Evolutionary conservation across 2,797 vertebrate genomes (phyloP), one percentile per base, ranked within the genome.

Genomic region (Mionectes olivaceus): DNA sequence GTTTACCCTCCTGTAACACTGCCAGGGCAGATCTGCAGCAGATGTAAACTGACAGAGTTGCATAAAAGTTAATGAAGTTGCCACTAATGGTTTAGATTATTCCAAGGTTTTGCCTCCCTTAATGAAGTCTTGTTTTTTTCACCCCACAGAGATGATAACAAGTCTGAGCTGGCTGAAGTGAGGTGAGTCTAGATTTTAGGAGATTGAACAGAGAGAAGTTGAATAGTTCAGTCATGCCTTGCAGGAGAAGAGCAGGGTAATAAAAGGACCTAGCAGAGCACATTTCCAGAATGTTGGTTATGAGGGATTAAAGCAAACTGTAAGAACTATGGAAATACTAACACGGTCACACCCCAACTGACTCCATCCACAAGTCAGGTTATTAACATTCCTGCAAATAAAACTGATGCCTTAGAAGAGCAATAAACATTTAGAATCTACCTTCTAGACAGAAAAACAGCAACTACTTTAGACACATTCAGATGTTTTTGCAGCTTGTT

Each of bases 401-500:
- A 47, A 77, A 33, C 18, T 2, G 15, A 49, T 60, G 56, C 81
- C 82, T 65, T 52, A 61, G 10, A 82, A 84, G 13, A 76, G 19
- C 19, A 83, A n/a, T 43, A 60, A 73, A 59, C n/a, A 70, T 64
- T 79, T 30, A 84, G 24, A 83, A 81, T n/a, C 32, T 10, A 10
- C 24, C 52, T 88, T 32, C 28, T 77, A 93, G 60, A 59, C 59
- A 82, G 30, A 67, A 14, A 22, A 59, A 50, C 12, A 69, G 13
- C 22, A 74, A 53, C 22, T 64, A 22, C 39, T 77, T 60, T 22
- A 53, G 43, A 39, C 28, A 50, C 1, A 2, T 46, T 50, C 7
- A 83, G 61, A 41, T 10, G 1, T 13, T 2, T 3, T 25, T 65
- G 52, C 52, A 78, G 43, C 18, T 87, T 0, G 0, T 79, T 78